Evolutionary conservation across 2,888 invertebrate species (phyloP).

Genomic region (Diloba caeruleocephala): DNA sequence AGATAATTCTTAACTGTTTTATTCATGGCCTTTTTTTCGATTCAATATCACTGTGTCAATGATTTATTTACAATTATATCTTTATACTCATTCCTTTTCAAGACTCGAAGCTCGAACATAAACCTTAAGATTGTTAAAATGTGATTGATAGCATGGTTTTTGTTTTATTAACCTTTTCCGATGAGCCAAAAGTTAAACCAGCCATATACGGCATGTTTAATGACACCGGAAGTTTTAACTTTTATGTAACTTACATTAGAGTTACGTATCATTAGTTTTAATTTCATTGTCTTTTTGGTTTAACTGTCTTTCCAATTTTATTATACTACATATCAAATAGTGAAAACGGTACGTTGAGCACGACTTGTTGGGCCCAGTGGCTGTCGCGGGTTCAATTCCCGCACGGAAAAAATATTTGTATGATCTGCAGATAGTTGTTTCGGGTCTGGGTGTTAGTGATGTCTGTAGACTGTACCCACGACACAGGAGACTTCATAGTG

Average conservation of each 20-base stretch:
- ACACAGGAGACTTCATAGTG: no score
- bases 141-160: slow-evolving; percentile 1
- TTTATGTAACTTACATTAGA: neutral
- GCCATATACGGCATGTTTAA: neutral
- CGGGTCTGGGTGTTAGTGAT: no score
- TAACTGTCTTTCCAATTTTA: no score
- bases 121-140: neutral
- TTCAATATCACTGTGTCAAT: neutral
- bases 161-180: neutral
- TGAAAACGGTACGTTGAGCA: no score
- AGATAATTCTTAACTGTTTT: neutral
- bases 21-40: neutral
- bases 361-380: no score
- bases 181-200: neutral
- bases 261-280: no score
- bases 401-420: no score
- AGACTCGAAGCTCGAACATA: neutral
- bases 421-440: no score
- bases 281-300: neutral
- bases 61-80: neutral
- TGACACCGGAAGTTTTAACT: neutral
- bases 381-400: no score
- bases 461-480: no score
- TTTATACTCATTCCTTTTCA: neutral
- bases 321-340: no score